phyloP scores from a whole-genome alignment of 1,140 invertebrate species.

The Propsilocerus akamusi region DNA sequence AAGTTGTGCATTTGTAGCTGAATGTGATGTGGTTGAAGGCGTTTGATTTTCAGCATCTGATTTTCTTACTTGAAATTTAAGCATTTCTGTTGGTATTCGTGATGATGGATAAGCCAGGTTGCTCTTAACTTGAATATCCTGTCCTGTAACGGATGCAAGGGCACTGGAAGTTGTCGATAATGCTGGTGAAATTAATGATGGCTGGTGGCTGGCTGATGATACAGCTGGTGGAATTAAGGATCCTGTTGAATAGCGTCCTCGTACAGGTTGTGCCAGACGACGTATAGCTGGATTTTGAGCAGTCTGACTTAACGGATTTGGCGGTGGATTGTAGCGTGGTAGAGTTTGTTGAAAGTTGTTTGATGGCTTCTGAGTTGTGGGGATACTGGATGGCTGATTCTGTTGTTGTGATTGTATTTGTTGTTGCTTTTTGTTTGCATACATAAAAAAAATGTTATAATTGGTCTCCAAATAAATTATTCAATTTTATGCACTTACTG shows the following conservation, averaged over 20 bases:
- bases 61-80: conserved; percentile 2
- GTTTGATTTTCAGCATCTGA: not conserved
- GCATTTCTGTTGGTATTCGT: not conserved
- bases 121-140: no score
- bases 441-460: not conserved
- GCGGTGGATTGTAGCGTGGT: not conserved
- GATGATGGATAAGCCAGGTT: not conserved
- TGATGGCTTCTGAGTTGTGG: not conserved
- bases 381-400: not conserved
- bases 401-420: not conserved
- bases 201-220: not conserved
- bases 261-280: no score
- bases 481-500: not conserved
- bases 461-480: not conserved
- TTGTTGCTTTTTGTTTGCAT: not conserved
- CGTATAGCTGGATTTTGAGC: not conserved
- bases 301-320: not conserved
- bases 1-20: not conserved
- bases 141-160: no score
- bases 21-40: no score
- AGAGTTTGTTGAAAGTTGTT: not conserved
- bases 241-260: not conserved
- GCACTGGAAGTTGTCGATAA: not conserved
- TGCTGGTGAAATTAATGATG: not conserved
- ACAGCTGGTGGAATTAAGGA: not conserved